Percentiles rank a stretch among this genome's conserved stretches.
Conservation (phyloP, 2,797 vertebrate genomes). For the Mormyrops attenuatus region DNA sequence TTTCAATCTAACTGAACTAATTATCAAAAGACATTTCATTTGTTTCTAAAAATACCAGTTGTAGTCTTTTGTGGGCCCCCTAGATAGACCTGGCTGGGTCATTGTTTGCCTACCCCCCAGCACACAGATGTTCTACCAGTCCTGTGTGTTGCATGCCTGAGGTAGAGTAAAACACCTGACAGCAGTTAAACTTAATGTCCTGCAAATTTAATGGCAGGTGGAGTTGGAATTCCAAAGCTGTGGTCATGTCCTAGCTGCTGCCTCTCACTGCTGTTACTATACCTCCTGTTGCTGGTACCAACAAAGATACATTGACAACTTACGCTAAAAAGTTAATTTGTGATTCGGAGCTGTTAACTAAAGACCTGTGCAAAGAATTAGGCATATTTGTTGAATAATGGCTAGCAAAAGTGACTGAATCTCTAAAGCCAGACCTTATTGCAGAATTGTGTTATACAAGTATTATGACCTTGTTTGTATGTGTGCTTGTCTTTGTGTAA, state of each 20-base stretch:
- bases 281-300: neutral
- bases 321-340: neutral
- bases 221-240: neutral
- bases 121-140: neutral
- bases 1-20: neutral
- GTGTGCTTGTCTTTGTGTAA: neutral
- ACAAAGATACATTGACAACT: neutral
- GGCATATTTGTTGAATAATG: neutral
- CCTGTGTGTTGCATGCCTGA: neutral
- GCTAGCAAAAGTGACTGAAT: neutral
- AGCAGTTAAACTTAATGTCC: conserved; percentile 14
- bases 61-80: neutral
- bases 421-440: neutral
- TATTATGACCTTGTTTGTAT: neutral
- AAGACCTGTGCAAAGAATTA: neutral
- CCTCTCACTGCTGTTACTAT: neutral
- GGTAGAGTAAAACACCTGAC: neutral
- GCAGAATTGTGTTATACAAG: neutral
- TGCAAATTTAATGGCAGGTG: conserved; percentile 3
- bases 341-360: neutral
- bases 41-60: neutral
- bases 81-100: neutral
- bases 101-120: neutral
- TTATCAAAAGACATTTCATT: neutral
- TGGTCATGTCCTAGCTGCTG: neutral